Evolutionary conservation across 2,113 vertebrate genomes (phyloP).

Genomic region (Laticauda colubrina): DNA sequence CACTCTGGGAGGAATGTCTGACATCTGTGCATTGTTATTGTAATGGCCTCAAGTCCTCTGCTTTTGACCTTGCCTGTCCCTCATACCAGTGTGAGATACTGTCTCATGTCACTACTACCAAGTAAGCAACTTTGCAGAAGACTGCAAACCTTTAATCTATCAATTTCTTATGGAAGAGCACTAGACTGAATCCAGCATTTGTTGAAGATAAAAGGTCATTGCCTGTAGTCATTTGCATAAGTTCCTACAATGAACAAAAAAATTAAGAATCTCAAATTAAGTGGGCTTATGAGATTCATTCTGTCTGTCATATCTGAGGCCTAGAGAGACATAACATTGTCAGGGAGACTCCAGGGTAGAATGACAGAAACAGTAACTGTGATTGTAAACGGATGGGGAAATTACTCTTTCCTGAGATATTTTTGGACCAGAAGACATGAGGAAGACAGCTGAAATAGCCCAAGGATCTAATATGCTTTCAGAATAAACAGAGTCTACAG

Average conservation of each 20-base stretch:
- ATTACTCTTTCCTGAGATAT: background rate
- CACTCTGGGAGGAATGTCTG: background rate
- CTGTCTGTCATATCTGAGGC: slow-evolving; percentile 57
- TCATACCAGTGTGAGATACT: background rate
- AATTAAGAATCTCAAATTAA: slow-evolving; percentile 24
- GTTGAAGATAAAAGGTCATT: background rate
- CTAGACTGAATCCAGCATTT: slow-evolving; percentile 8
- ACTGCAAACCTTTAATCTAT: background rate
- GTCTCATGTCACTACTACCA: background rate
- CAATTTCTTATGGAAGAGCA: background rate
- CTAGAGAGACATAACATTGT: slow-evolving; percentile 35
- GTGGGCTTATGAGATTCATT: slow-evolving; percentile 50
- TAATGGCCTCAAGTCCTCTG: background rate
- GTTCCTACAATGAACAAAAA: slow-evolving; percentile 31
- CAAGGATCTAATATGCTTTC: background rate
- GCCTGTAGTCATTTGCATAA: background rate
- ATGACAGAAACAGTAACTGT: slow-evolving; percentile 30
- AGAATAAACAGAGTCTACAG: background rate
- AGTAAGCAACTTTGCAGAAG: background rate
- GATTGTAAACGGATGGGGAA: slow-evolving; percentile 48
- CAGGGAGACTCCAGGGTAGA: slow-evolving; percentile 11
- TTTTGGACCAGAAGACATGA: background rate
- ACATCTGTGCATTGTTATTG: background rate
- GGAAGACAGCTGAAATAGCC: slow-evolving; percentile 1
- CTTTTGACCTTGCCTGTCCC: background rate